Conservation (phyloP, 2,888 invertebrate genomes). For the Drosophila prostipennis region DNA sequence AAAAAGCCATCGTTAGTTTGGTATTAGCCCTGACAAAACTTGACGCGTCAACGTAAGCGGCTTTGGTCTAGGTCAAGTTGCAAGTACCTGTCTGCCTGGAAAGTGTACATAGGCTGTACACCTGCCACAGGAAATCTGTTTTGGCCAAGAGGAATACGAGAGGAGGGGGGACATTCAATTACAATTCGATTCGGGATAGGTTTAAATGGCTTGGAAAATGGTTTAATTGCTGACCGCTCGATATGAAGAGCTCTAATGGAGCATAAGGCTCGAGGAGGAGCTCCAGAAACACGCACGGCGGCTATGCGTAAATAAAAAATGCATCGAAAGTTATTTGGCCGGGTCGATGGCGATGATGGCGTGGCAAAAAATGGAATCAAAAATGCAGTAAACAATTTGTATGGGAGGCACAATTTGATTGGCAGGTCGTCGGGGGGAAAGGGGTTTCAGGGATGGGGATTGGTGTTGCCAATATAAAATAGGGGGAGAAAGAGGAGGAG, state of each 20-base stretch:
- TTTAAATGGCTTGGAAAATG: slow-evolving; percentile 77
- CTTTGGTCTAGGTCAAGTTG: slow-evolving; percentile 78
- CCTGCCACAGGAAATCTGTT: slow-evolving; percentile 39
- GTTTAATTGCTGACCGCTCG: slow-evolving; percentile 67
- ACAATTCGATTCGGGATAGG: slow-evolving; percentile 54
- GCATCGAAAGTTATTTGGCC: slow-evolving; percentile 69
- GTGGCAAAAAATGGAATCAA: slow-evolving; percentile 58
- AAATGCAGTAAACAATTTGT: slow-evolving; percentile 73
- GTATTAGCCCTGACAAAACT: slow-evolving; percentile 49
- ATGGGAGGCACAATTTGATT: slow-evolving; percentile 70
- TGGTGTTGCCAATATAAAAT: slow-evolving; percentile 65
- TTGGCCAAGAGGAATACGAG: not conserved
- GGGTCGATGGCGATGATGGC: slow-evolving; percentile 42
- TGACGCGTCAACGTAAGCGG: slow-evolving; percentile 71
- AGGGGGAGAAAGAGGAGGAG: slow-evolving; percentile 27
- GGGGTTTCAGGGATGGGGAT: not conserved
- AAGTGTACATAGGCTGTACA: slow-evolving; percentile 4
- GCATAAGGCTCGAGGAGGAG: slow-evolving; percentile 51
- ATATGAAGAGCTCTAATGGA: slow-evolving; percentile 73
- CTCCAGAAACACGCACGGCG: slow-evolving; percentile 17
- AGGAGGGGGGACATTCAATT: slow-evolving; percentile 40
- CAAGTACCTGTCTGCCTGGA: slow-evolving; percentile 27
- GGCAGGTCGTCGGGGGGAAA: slow-evolving; percentile 54
- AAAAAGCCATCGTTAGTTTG: slow-evolving; percentile 56
- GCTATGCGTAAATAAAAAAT: slow-evolving; percentile 61